These are phyloP conservation scores for Ooceraea biroi DNA, from an alignment of 1,140 invertebrate species.

Conservation along the genomic window DNA sequence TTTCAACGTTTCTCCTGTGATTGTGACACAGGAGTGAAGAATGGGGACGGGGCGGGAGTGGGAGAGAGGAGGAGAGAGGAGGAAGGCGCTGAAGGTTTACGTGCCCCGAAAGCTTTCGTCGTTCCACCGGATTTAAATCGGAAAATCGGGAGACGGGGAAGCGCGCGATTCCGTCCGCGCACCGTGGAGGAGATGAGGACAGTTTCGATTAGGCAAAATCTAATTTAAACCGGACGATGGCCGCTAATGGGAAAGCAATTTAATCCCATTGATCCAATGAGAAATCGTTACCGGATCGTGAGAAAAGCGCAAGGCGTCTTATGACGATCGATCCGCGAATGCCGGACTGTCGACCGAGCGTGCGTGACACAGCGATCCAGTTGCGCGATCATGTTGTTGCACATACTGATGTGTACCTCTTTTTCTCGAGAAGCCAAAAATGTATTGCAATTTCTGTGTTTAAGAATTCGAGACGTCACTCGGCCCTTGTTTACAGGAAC, in stretches of 20 bases:
- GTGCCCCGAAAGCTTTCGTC: conserved; percentile 18
- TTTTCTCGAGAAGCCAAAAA: no score
- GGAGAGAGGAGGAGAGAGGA: no score
- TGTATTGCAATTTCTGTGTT: no score
- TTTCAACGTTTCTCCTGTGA: conserved; percentile 17
- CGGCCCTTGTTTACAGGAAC: no score
- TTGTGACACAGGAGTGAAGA: neutral
- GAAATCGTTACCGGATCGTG: conserved; percentile 54
- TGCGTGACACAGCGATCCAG: no score
- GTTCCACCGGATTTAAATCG: conserved; percentile 49
- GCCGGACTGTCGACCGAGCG: neutral
- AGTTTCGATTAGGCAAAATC: conserved; percentile 59
- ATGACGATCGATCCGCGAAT: neutral
- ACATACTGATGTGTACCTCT: no score
- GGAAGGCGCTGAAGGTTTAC: conserved; percentile 12
- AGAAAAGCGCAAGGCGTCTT: conserved; percentile 39
- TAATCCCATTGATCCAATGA: conserved; percentile 73
- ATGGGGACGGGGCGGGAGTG: no score
- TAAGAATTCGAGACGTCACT: no score
- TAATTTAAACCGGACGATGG: conserved; percentile 60
- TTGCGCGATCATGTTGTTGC: no score
- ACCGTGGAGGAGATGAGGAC: conserved; percentile 4
- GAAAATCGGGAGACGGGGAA: conserved; percentile 33
- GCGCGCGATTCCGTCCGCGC: neutral
- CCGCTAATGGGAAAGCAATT: conserved; percentile 76